Conservation (phyloP, 2,797 vertebrate genomes). For the Amblyraja radiata region DNA sequence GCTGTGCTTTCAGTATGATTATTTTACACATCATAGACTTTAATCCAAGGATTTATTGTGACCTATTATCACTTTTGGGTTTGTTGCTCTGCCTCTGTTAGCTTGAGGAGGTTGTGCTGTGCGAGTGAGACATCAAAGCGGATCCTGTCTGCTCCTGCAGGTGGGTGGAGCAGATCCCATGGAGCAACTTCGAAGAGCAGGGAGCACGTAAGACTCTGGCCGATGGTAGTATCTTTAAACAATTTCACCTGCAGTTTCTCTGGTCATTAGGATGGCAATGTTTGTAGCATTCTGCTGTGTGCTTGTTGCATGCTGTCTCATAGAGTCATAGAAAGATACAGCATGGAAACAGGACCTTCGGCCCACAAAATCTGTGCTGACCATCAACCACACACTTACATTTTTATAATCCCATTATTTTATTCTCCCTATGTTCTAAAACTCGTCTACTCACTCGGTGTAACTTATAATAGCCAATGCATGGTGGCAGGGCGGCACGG, state of each 20-base stretch:
- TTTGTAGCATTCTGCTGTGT: background rate
- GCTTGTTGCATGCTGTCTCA: background rate
- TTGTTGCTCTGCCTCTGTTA: background rate
- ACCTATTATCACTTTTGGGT: background rate
- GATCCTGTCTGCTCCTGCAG: background rate
- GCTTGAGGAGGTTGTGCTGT: background rate
- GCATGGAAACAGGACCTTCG: too few species aligned
- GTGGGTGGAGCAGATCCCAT: too few species aligned
- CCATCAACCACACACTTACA: too few species aligned
- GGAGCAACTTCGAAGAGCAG: background rate
- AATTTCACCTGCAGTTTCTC: background rate
- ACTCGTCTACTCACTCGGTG: too few species aligned
- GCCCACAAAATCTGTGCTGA: too few species aligned
- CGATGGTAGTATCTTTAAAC: background rate
- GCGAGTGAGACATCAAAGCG: background rate
- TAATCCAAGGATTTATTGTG: background rate
- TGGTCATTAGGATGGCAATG: background rate
- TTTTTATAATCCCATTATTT: too few species aligned
- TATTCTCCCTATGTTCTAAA: too few species aligned
- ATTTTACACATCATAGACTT: background rate
- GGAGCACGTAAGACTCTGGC: background rate
- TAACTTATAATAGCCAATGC: too few species aligned
- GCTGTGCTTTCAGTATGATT: background rate
- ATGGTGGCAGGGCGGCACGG: too few species aligned
- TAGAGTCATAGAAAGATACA: background rate